A percentile compares a stretch with the other conserved stretches of the same genome.
These are phyloP conservation scores for Neotoxoptera formosana DNA, from an alignment of 1,140 invertebrate species.

Conservation along the genomic window DNA sequence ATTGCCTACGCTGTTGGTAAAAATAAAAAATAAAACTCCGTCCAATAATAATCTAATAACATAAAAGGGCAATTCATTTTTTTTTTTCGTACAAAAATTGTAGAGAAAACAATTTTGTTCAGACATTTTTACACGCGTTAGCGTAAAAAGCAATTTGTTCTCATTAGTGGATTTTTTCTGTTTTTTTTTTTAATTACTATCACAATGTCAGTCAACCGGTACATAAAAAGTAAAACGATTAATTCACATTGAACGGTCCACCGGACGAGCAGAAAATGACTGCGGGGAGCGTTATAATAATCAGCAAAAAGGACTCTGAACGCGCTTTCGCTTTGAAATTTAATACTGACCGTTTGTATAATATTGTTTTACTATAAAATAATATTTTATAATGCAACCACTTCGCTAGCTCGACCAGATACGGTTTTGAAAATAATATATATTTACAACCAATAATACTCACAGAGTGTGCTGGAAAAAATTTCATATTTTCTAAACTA, in stretches of 20 bases:
- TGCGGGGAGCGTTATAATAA: not conserved
- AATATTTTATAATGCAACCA: not conserved
- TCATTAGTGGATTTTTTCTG: not conserved
- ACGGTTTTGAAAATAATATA: not conserved
- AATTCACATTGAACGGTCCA: constrained; percentile 18
- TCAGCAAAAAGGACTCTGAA: not conserved
- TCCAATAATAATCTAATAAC: constrained; percentile 14
- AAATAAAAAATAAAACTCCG: not conserved
- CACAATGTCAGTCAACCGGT: constrained; percentile 11
- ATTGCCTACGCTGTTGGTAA: not conserved
- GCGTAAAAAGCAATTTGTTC: constrained; percentile 11
- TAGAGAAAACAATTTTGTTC: constrained; percentile 7
- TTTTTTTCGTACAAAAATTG: not conserved
- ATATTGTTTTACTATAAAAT: not conserved
- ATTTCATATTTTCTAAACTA: not conserved
- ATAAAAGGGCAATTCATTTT: constrained; percentile 5
- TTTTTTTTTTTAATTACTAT: constrained; percentile 19
- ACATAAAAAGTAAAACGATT: not conserved
- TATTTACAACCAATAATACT: not conserved
- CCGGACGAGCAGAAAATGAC: not conserved
- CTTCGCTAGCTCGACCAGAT: not conserved
- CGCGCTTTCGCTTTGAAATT: not conserved
- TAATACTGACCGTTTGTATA: not conserved
- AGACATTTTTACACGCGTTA: constrained; percentile 2
- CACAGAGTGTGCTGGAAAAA: not conserved